Conservation (phyloP, 2,888 invertebrate genomes). For the Stenodema calcarata region DNA sequence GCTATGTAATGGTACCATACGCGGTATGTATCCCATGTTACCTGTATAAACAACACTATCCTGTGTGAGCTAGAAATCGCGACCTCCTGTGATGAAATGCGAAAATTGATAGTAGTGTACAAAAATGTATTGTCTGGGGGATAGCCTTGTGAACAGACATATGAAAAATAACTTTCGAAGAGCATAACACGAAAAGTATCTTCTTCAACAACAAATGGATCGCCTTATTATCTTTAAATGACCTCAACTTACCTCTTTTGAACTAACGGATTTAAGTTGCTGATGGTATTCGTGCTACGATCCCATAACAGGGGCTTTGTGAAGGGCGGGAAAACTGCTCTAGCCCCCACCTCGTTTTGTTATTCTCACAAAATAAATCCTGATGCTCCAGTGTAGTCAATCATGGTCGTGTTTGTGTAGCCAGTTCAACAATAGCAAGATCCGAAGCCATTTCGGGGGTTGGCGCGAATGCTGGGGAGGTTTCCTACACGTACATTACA, state of each 20-base stretch:
- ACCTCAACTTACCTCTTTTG: background rate
- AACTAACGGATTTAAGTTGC: background rate
- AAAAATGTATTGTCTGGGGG: background rate
- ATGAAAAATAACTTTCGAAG: background rate
- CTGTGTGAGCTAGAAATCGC: no score
- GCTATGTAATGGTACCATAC: no score
- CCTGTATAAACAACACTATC: no score
- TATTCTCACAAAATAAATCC: slow-evolving; percentile 37
- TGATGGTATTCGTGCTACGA: background rate
- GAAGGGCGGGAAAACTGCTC: background rate
- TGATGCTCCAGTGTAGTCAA: slow-evolving; percentile 5
- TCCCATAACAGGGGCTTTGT: background rate
- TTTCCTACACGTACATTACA: background rate
- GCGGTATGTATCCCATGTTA: no score
- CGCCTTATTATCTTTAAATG: background rate
- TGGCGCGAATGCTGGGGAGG: background rate
- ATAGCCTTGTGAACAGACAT: background rate
- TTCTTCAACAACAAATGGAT: background rate
- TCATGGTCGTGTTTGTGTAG: slow-evolving; percentile 15
- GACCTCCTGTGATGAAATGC: background rate
- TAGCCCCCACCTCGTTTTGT: background rate
- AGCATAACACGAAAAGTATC: background rate
- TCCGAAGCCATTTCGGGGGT: background rate
- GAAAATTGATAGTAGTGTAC: background rate
- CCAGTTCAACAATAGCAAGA: background rate